Conservation (phyloP, 2,797 vertebrate species). For the Naso thynnoides region DNA sequence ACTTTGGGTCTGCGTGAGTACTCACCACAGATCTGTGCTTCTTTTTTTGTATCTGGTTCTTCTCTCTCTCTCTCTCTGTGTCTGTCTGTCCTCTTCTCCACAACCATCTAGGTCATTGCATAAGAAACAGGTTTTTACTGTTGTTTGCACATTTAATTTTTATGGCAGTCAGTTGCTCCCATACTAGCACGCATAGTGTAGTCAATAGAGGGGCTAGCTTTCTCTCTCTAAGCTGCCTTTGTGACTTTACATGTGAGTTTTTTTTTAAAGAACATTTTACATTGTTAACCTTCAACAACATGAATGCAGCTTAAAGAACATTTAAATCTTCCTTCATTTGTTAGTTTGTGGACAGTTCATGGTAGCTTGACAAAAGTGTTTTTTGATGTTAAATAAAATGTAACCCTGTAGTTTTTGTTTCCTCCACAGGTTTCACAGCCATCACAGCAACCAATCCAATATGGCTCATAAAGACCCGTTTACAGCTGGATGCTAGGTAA, state of each 20-base stretch:
- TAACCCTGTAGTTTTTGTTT: slow-evolving; percentile 62
- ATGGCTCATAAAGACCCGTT: slow-evolving; percentile 98
- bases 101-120: slow-evolving; percentile 55
- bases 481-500: slow-evolving; percentile 97
- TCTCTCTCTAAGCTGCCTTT: slow-evolving; percentile 35
- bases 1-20: slow-evolving; percentile 98
- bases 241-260: slow-evolving; percentile 7
- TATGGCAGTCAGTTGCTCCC: slow-evolving; percentile 15
- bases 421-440: slow-evolving; percentile 95
- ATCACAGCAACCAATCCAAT: slow-evolving; percentile 99
- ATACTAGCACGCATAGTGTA: slow-evolving; percentile 12
- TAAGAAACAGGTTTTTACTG: slow-evolving; percentile 27
- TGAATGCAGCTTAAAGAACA: slow-evolving; percentile 41
- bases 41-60: slow-evolving; percentile 55
- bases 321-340: background rate
- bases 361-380: slow-evolving; percentile 10
- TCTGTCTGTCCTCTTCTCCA: slow-evolving; percentile 38
- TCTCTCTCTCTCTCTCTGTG: slow-evolving; percentile 33
- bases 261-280: background rate
- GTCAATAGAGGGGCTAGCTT: slow-evolving; percentile 10
- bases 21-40: slow-evolving; percentile 90
- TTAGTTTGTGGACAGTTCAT: slow-evolving; percentile 18
- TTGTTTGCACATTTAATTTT: slow-evolving; percentile 32
- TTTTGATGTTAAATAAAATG: slow-evolving; percentile 8
- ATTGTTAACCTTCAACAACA: slow-evolving; percentile 18